Evolutionary conservation across 1,140 invertebrate genomes (phyloP), one percentile per base, ranked within the genome.

Genomic region (Varroa destructor): DNA sequence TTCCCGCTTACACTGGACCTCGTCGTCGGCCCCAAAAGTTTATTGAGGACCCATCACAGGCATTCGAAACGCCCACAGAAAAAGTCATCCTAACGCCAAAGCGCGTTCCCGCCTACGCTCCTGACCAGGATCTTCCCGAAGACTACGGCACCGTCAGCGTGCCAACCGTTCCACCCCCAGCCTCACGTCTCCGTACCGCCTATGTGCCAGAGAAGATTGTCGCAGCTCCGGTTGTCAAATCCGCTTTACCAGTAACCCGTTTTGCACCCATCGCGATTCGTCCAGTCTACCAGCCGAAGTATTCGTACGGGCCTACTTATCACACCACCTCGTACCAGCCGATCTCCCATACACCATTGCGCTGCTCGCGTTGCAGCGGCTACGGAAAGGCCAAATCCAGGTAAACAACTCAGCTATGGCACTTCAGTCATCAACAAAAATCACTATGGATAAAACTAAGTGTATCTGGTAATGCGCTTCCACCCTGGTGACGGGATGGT

Each of bases 121-220:
- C 61, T 37, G 61, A 67, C 46, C 61, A 67, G 61, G 61, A 67
- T 37, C 61, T 67, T 14, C 61, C 61, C 61, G 61, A 67, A 12
- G 61, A 67, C 40, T 67, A 36, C 37, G 46, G 46, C 46, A 51
- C 4, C 8, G 46, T 51, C 46, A 8, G 3, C 46, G 61, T 67
- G 12, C 12, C 61, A 40, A 67, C 61, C 12, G 61, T 67, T 8
- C 61, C 61, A 43, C 61, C 61, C 12, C 61, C 61, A 8, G 40
- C 61, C 3, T 67, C 61, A 8, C 61, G 61, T 14, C 61, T 67
- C 10, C 61, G 61, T 40, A 46, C 46, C 61, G 61, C 61, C 61
- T 67, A 67, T 37, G 61, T 37, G 40, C 61, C 61, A 12, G 61
- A 67, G 36, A 67, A 67, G 61, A 40, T 67, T 67, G 46, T 67